A percentile compares a stretch with the other conserved stretches of the same genome.
Evolutionary conservation across 2,797 vertebrate species (phyloP).

Genomic region (Mormyrops attenuatus): DNA sequence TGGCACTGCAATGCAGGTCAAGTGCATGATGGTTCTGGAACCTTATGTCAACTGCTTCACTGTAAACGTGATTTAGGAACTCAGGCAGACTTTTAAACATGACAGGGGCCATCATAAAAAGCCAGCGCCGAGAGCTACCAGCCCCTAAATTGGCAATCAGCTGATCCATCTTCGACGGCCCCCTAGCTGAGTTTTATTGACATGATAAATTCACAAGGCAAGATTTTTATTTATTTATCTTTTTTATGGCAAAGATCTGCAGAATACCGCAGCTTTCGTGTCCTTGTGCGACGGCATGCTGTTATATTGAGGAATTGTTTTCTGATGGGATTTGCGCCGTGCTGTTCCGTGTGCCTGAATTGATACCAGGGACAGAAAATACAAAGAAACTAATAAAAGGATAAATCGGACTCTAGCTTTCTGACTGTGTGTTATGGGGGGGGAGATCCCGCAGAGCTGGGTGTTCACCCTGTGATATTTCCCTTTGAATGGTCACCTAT

Average conservation of each 20-base stretch:
- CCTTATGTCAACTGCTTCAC: background rate
- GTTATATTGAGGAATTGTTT: slow-evolving; percentile 8
- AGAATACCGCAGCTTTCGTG: background rate
- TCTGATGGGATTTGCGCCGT: background rate
- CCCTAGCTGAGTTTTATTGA: slow-evolving; percentile 33
- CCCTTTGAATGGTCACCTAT: background rate
- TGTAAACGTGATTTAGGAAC: slow-evolving; percentile 11
- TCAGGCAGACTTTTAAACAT: slow-evolving; percentile 19
- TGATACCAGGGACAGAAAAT: background rate
- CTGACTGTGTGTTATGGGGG: background rate
- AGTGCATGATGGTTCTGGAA: background rate
- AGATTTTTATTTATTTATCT: slow-evolving; percentile 22
- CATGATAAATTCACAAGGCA: slow-evolving; percentile 33
- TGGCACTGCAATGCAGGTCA: background rate
- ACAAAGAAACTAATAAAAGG: background rate
- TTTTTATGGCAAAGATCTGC: background rate
- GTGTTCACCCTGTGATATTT: background rate
- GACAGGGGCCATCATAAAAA: slow-evolving; percentile 21
- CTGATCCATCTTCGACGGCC: slow-evolving; percentile 25
- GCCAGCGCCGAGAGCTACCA: slow-evolving; percentile 7
- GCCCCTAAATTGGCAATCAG: slow-evolving; percentile 29
- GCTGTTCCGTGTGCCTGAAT: background rate
- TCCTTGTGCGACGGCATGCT: slow-evolving; percentile 4
- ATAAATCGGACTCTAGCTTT: background rate
- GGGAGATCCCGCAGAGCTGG: background rate